These are phyloP conservation scores for Mellivora capensis DNA, from an alignment of 2,113 vertebrate genomes.

Conservation along the genomic window DNA sequence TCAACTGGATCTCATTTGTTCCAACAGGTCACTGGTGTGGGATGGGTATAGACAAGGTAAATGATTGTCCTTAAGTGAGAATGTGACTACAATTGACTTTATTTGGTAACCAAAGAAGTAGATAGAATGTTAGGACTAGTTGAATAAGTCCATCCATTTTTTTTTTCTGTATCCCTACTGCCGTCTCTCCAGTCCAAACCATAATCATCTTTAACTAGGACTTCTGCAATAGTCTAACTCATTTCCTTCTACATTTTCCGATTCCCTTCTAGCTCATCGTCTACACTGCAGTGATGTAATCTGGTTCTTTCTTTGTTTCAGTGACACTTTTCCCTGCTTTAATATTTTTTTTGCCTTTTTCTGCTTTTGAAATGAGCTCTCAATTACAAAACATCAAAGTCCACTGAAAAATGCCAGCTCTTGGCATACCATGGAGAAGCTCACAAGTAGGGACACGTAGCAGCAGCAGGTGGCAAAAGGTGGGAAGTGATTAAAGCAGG, in stretches of 20 bases:
- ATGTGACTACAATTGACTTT: not conserved
- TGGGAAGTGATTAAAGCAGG: conserved; percentile 60
- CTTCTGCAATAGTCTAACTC: not conserved
- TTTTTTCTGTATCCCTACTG: not conserved
- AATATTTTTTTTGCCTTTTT: not conserved
- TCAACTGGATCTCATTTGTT: not conserved
- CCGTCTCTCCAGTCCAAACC: not conserved
- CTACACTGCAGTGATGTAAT: not conserved
- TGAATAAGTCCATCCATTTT: not conserved
- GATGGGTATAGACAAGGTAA: not conserved
- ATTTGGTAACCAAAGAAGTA: not conserved
- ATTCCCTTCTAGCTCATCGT: not conserved
- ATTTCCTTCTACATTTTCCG: not conserved
- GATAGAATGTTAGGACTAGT: not conserved
- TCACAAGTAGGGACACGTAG: conserved; percentile 36
- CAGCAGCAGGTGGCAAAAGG: not conserved
- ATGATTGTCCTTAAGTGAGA: not conserved
- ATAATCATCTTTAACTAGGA: not conserved
- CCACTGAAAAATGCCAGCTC: conserved; percentile 76
- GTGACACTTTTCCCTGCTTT: not conserved
- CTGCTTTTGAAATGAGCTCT: not conserved
- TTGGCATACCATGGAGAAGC: conserved; percentile 81
- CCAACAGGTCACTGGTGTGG: not conserved
- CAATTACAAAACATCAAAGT: not conserved
- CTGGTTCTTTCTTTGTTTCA: not conserved